Evolutionary conservation across 2,113 vertebrate genomes (phyloP).

Genomic region (Ardeotis arabs): DNA sequence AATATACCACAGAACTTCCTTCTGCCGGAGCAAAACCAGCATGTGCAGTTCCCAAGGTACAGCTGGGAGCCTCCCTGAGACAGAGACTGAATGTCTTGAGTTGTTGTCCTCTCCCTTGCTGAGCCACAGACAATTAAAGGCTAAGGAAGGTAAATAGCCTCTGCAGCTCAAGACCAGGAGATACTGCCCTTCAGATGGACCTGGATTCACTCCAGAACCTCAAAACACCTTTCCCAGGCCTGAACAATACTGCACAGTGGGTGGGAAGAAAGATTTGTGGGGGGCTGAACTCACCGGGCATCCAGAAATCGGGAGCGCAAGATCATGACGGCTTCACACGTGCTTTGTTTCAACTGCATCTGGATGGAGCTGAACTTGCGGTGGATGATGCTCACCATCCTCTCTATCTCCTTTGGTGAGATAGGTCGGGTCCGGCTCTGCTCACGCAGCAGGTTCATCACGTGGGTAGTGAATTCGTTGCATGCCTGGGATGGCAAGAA

Average conservation of each 20-base stretch:
- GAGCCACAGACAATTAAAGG: not conserved
- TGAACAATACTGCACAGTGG: rapidly evolving
- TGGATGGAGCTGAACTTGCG: conserved; percentile 99
- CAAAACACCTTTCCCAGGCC: not conserved
- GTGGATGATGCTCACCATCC: conserved; percentile 98
- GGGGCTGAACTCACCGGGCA: conserved; percentile 80
- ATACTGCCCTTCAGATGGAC: not conserved
- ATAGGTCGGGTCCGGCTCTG: conserved; percentile 96
- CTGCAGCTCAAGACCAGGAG: not conserved
- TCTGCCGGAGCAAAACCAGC: not conserved
- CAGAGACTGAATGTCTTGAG: not conserved
- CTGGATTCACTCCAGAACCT: not conserved
- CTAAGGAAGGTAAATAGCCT: not conserved
- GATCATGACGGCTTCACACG: conserved; percentile 98
- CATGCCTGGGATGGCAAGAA: conserved; percentile 83
- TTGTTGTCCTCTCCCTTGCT: not conserved
- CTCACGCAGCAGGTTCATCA: conserved; percentile 98
- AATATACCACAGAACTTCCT: not conserved
- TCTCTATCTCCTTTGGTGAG: conserved; percentile 97
- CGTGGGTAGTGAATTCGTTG: conserved; percentile 98
- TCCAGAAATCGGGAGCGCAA: conserved; percentile 97
- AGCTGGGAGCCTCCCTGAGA: not conserved
- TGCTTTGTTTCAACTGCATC: conserved; percentile 99
- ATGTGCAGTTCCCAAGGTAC: not conserved
- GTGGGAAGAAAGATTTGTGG: not conserved